phyloP scores from a whole-genome alignment of 2,888 invertebrate species.

The Pollenia angustigena region DNA sequence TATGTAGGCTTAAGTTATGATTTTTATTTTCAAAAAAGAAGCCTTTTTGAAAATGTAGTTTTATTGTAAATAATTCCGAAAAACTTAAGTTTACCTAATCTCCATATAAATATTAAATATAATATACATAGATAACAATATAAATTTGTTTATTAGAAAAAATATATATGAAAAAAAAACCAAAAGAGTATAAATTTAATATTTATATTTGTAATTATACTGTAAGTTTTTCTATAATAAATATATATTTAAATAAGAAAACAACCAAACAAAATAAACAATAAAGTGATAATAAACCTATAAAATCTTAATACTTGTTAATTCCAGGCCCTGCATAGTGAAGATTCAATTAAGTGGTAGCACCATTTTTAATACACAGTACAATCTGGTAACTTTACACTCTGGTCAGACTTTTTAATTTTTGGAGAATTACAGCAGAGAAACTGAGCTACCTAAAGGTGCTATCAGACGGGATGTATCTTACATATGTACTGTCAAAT shows the following conservation, averaged over 20 bases:
- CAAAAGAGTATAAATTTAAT: constrained; percentile 65
- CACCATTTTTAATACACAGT: too few species aligned
- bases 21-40: too few species aligned
- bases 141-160: constrained; percentile 65
- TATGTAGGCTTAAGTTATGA: constrained; percentile 16
- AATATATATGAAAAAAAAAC: constrained; percentile 50
- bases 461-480: too few species aligned
- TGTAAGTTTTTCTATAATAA: constrained; percentile 74
- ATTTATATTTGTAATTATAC: constrained; percentile 74
- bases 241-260: constrained; percentile 65
- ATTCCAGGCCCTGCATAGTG: neutral
- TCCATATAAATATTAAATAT: constrained; percentile 44
- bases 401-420: too few species aligned
- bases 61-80: constrained; percentile 45
- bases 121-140: constrained; percentile 40
- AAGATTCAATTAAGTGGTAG: too few species aligned
- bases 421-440: too few species aligned
- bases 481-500: too few species aligned
- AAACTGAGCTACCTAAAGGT: too few species aligned
- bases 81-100: constrained; percentile 48
- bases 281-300: constrained; percentile 70
- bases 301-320: neutral
- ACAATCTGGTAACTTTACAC: too few species aligned
- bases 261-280: constrained; percentile 62
- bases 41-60: neutral